These are phyloP conservation scores for Oryzias dopingdopingensis DNA, from an alignment of 2,797 vertebrate species.

Conservation along the genomic window DNA sequence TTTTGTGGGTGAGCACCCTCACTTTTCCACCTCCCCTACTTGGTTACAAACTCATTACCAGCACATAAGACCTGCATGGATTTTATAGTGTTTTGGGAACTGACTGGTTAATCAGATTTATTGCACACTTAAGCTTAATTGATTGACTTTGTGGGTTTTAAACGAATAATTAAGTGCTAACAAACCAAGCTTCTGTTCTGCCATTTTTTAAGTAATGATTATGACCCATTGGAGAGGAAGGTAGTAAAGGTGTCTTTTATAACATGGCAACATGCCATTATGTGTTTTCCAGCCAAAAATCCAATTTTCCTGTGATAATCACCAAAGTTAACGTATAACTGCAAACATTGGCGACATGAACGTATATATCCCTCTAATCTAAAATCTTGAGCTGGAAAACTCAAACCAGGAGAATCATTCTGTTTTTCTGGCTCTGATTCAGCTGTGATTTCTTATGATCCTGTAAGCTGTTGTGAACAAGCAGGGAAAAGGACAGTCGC, in stretches of 20 bases:
- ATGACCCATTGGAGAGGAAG: slow-evolving; percentile 53
- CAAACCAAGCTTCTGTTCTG: slow-evolving; percentile 73
- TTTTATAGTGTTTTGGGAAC: slow-evolving; percentile 80
- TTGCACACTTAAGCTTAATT: slow-evolving; percentile 80
- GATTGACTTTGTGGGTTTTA: slow-evolving; percentile 78
- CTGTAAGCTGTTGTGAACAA: slow-evolving; percentile 9
- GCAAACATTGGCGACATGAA: too few relatives aligned
- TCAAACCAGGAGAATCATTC: slow-evolving; percentile 13
- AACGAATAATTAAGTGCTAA: slow-evolving; percentile 81
- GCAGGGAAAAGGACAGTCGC: slow-evolving; percentile 38
- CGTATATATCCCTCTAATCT: too few relatives aligned
- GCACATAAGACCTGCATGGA: slow-evolving; percentile 71
- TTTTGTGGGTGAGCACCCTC: slow-evolving; percentile 54
- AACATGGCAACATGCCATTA: slow-evolving; percentile 5
- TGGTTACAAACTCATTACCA: slow-evolving; percentile 71
- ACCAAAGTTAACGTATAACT: too few relatives aligned
- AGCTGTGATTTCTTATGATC: slow-evolving; percentile 22
- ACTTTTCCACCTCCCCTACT: slow-evolving; percentile 57
- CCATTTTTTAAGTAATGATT: slow-evolving; percentile 65
- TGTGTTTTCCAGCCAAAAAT: too few relatives aligned
- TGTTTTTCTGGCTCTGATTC: not conserved
- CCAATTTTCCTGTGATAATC: too few relatives aligned
- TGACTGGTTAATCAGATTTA: slow-evolving; percentile 81
- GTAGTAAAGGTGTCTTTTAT: slow-evolving; percentile 57
- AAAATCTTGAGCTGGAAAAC: too few relatives aligned